Evolutionary conservation across 2,113 vertebrate species (phyloP).

Genomic region (Chamaetylas fuelleborni): DNA sequence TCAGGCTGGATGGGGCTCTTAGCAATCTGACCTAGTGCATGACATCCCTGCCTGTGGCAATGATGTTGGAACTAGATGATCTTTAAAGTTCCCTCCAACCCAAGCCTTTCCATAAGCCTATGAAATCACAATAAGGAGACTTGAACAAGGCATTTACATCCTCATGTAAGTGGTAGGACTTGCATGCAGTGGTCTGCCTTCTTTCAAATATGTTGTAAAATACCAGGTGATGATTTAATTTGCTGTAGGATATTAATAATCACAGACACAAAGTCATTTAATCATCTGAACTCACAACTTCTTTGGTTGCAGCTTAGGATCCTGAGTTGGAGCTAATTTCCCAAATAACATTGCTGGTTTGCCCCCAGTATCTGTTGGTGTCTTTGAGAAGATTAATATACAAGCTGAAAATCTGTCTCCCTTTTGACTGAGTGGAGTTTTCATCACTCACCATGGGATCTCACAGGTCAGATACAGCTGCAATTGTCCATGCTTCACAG

Average conservation of each 20-base stretch:
- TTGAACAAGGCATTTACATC: neutral
- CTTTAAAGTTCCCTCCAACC: neutral
- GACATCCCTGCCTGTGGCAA: neutral
- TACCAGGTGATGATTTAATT: neutral
- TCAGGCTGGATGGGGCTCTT: neutral
- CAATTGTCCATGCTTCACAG: neutral
- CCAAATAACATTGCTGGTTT: neutral
- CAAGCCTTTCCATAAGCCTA: neutral
- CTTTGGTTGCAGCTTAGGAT: neutral
- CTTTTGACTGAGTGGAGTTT: neutral
- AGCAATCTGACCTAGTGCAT: neutral
- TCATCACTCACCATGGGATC: neutral
- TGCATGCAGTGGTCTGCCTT: neutral
- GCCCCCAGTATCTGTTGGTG: neutral
- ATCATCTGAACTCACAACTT: neutral
- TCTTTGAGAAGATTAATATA: neutral
- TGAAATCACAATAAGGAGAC: neutral
- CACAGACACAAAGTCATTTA: neutral
- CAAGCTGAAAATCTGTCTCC: neutral
- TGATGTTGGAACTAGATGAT: neutral
- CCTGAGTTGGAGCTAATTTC: neutral
- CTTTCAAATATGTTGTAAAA: neutral
- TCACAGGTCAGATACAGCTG: neutral
- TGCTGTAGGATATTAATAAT: neutral
- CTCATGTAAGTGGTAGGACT: neutral